Evolutionary conservation across 2,797 vertebrate species (phyloP).

Genomic region (Rousettus madagascariensis): DNA sequence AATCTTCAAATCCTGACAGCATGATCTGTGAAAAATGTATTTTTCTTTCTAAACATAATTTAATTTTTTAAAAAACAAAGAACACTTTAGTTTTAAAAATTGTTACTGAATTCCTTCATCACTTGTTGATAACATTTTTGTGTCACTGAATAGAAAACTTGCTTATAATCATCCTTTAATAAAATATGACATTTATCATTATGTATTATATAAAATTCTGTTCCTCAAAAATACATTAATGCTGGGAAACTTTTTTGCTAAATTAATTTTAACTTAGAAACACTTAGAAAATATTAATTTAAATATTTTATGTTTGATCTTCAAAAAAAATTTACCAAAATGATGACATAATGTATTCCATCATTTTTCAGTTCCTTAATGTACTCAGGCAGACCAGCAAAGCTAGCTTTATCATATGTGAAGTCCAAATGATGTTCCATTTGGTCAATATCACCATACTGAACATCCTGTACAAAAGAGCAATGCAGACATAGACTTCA

Average conservation of each 20-base stretch:
- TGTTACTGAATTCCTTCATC: neutral
- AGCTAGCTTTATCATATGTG: slow-evolving; percentile 78
- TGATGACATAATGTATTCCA: slow-evolving; percentile 74
- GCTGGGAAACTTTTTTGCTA: neutral
- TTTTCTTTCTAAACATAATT: neutral
- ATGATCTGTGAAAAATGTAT: neutral
- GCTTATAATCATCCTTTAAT: neutral
- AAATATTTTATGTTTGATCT: neutral
- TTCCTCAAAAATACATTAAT: neutral
- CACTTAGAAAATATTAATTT: slow-evolving; percentile 35
- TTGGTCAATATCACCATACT: slow-evolving; percentile 76
- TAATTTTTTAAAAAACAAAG: neutral
- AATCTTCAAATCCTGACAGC: neutral
- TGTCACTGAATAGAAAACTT: neutral
- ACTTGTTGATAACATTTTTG: neutral
- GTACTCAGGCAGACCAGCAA: slow-evolving; percentile 74
- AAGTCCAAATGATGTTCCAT: slow-evolving; percentile 78
- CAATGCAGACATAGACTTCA: neutral
- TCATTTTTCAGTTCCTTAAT: slow-evolving; percentile 74
- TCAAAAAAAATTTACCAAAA: slow-evolving; percentile 78
- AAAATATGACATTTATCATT: neutral
- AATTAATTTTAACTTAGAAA: slow-evolving; percentile 17
- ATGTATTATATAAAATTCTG: neutral
- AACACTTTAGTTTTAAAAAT: neutral
- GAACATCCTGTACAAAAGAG: slow-evolving; percentile 72